Conservation (phyloP, 2,797 vertebrate species). For the Lepilemur septentrionalis region DNA sequence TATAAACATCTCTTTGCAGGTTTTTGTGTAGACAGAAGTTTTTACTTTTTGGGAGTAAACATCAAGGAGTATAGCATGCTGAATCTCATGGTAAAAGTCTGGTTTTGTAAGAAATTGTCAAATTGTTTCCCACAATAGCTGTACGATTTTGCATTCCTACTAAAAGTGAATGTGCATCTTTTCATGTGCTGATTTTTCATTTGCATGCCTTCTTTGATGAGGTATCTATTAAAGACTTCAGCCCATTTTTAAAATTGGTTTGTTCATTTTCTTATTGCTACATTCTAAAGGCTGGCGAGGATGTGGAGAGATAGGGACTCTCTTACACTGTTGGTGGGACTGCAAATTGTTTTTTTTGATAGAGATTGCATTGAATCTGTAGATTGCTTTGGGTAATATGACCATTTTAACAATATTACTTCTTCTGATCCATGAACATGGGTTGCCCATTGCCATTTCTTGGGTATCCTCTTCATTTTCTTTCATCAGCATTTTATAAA, state of each 20-base stretch:
- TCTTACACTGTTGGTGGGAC: too few species aligned
- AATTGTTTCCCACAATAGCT: background rate
- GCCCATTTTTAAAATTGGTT: background rate
- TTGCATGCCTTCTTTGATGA: background rate
- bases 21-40: background rate
- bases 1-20: background rate
- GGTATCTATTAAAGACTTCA: background rate
- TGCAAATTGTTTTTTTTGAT: too few species aligned
- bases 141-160: background rate
- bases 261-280: background rate
- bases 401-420: background rate
- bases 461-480: background rate
- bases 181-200: background rate
- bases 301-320: too few species aligned
- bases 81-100: background rate
- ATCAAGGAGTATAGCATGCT: background rate
- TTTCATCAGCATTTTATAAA: background rate
- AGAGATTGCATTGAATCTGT: too few species aligned
- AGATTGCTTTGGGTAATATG: background rate
- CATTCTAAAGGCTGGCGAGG: background rate
- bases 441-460: background rate
- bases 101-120: background rate
- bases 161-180: background rate
- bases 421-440: background rate
- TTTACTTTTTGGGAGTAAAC: background rate